Conservation (phyloP, 2,113 vertebrate genomes). For the Tringa solitaria region DNA sequence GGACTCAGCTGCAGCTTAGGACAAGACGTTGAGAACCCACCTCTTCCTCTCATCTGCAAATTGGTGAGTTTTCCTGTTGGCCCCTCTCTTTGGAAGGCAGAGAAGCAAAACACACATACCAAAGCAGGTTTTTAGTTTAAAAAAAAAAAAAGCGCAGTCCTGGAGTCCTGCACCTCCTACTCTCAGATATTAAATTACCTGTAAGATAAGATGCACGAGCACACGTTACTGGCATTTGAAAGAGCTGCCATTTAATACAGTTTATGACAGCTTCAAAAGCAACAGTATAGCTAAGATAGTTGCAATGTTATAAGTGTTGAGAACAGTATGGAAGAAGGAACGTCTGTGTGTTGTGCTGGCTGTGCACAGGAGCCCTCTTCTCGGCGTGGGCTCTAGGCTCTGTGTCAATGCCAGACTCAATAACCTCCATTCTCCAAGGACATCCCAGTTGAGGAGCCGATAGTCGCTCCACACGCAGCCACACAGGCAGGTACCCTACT, state of each 20-base stretch:
- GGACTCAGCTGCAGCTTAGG: accelerated
- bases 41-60: not conserved
- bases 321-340: not conserved
- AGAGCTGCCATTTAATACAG: not conserved
- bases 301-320: not conserved
- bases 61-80: not conserved
- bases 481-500: not conserved
- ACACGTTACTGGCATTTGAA: not conserved
- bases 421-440: not conserved
- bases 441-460: not conserved
- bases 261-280: not conserved
- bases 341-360: not conserved
- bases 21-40: not conserved
- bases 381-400: not conserved
- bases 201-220: not conserved
- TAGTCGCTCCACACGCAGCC: accelerated
- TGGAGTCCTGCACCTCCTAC: not conserved
- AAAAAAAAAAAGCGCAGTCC: too few species aligned
- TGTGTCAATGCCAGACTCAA: not conserved
- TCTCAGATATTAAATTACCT: not conserved
- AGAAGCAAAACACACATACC: not conserved
- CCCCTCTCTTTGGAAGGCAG: not conserved
- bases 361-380: not conserved
- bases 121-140: not conserved
- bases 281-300: not conserved